Evolutionary conservation across 2,888 invertebrate genomes (phyloP).

Genomic region (Diloba caeruleocephala): DNA sequence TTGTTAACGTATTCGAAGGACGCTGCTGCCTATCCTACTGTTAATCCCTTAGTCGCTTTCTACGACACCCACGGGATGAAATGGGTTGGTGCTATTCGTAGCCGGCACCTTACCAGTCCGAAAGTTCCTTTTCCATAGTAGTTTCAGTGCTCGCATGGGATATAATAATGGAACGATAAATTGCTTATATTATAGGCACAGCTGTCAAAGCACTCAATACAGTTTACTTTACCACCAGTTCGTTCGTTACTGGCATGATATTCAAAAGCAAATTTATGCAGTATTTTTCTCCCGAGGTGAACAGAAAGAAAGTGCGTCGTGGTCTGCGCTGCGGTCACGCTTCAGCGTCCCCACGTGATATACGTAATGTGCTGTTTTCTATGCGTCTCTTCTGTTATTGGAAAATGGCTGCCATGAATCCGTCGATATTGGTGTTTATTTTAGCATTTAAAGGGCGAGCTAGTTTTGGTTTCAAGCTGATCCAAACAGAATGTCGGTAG

Average conservation of each 20-base stretch:
- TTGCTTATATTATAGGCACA: neutral
- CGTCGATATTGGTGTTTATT: neutral
- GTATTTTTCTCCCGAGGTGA: constrained; percentile 50
- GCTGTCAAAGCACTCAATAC: neutral
- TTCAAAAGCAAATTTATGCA: constrained; percentile 44
- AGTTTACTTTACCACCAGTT: neutral
- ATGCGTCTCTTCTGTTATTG: constrained; percentile 24
- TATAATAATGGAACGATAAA: too few relatives aligned
- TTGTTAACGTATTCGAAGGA: too few relatives aligned
- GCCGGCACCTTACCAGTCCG: too few relatives aligned
- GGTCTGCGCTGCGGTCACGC: constrained; percentile 58
- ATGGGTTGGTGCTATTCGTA: too few relatives aligned
- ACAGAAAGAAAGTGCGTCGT: constrained; percentile 61
- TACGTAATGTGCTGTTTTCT: constrained; percentile 45
- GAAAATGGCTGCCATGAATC: constrained; percentile 28
- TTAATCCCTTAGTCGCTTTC: too few relatives aligned
- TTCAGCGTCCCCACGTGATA: constrained; percentile 56
- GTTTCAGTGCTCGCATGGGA: too few relatives aligned
- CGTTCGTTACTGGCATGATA: constrained; percentile 25
- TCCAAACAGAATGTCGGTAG: too few relatives aligned
- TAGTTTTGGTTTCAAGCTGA: too few relatives aligned
- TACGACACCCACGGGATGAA: too few relatives aligned
- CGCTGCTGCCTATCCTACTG: too few relatives aligned
- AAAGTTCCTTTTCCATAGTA: too few relatives aligned
- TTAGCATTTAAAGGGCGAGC: too few relatives aligned